Conservation (phyloP, 2,797 vertebrate species). For the Merluccius polli region DNA sequence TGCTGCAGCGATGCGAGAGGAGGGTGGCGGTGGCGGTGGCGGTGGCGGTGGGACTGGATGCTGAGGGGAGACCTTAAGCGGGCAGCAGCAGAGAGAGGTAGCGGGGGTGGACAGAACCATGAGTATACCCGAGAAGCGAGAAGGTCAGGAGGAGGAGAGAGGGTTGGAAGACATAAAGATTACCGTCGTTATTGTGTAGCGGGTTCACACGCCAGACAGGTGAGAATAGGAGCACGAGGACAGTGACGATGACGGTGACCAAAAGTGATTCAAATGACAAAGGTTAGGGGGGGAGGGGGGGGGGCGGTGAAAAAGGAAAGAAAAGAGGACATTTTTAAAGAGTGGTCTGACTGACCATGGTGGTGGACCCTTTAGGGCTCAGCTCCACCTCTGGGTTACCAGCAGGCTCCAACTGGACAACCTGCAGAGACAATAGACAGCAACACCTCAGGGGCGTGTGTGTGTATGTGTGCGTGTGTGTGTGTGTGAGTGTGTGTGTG, state of each 20-base stretch:
- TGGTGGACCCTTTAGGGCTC: slow-evolving; percentile 27
- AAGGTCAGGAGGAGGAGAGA: not conserved
- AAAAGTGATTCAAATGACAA: not conserved
- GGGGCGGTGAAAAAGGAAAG: slow-evolving; percentile 11
- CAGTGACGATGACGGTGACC: not conserved
- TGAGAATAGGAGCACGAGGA: not conserved
- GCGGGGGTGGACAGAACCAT: not conserved
- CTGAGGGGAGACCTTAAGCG: slow-evolving; percentile 56
- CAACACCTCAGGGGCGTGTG: not conserved
- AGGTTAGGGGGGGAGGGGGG: not conserved
- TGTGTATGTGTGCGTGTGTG: not conserved
- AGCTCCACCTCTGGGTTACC: slow-evolving; percentile 26
- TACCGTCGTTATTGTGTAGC: too few species aligned
- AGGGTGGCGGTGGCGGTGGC: slow-evolving; percentile 3
- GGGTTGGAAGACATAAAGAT: not conserved
- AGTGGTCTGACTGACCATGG: slow-evolving; percentile 46
- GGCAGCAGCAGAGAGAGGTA: slow-evolving; percentile 2
- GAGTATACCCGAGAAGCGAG: not conserved
- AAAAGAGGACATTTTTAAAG: slow-evolving; percentile 41
- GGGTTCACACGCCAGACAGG: not conserved
- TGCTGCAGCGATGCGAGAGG: slow-evolving; percentile 34
- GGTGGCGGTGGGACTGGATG: slow-evolving; percentile 12
- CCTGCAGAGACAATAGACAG: slow-evolving; percentile 50
- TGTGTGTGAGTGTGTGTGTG: slow-evolving; percentile 13
- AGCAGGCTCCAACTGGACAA: slow-evolving; percentile 41